Evolutionary conservation across 2,113 vertebrate genomes (phyloP), one percentile per base, ranked within the genome.

Genomic region (Scartelaos histophorus): DNA sequence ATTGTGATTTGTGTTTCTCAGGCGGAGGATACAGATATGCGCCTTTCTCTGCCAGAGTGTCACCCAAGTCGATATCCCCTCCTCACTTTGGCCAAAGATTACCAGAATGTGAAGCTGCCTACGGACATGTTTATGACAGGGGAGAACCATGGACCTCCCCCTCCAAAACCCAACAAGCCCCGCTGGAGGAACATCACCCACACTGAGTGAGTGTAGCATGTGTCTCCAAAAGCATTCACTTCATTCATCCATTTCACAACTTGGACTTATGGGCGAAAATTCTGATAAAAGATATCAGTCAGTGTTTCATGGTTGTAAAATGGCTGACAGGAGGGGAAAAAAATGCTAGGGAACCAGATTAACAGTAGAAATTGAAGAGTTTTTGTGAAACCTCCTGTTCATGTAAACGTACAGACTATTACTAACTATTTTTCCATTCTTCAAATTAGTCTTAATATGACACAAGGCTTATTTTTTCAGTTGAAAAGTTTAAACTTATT

Each of bases 21-120:
- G 97, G 97, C 96, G 34, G 97, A 97, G 91, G 96, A 98, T 84
- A 96, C 98, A 74, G 97, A 98, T 88, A 95, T 99, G 90, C 95
- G 94, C 35, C 92, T 99, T 73, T 98, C 95, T 83, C 90, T 99
- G 71, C 98, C 97, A 0, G 98, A 99, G 90, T 98, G 98, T 90
- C 97, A 99, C 82, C 97, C 97, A 19, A 98, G 97, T 85, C 95
- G 97, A 89, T 98, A 95, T 56, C 95, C 98, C n/a, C 93, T 98
- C n/a, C 96, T 97, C 82, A 96, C 98, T 79, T 78, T 99, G 84
- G 93, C 95, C 73, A 99, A 97, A 85, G 95, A 97, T 85, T 97
- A 95, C 90, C 96, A 97, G 78, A 90, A 94, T 69, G 92, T 87
- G 82, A 98, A 96, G 91, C 83, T 93, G 61, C 91, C 88, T 70